These are phyloP conservation scores for Phyllotreta striolata DNA, from an alignment of 2,888 invertebrate species.

Conservation along the genomic window DNA sequence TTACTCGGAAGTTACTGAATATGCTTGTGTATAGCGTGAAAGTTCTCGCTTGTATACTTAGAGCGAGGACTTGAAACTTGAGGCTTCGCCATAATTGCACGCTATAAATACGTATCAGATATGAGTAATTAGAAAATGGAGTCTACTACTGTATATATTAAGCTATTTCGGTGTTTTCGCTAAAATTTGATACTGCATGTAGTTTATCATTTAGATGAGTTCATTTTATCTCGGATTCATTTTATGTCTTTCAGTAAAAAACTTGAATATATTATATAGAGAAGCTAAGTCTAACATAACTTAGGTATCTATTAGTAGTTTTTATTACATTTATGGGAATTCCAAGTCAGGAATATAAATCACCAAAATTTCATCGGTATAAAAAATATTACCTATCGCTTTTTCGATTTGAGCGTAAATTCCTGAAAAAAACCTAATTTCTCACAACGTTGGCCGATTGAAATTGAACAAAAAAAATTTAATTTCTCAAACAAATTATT, in stretches of 20 bases:
- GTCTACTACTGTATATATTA: constrained; percentile 21
- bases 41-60: constrained; percentile 49
- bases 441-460: no score
- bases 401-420: no score
- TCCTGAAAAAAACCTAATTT: no score
- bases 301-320: no score
- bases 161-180: constrained; percentile 24
- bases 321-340: no score
- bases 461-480: no score
- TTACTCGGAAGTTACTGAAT: constrained; percentile 55
- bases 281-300: no score
- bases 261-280: no score
- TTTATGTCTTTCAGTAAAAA: not conserved
- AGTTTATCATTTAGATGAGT: not conserved
- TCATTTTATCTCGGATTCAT: not conserved
- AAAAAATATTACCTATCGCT: no score
- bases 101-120: constrained; percentile 62
- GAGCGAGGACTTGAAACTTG: constrained; percentile 52
- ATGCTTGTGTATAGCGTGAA: constrained; percentile 51
- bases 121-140: constrained; percentile 58
- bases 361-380: no score
- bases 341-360: no score
- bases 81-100: constrained; percentile 59
- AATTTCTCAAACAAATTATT: no score
- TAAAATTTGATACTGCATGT: constrained; percentile 22